Evolutionary conservation across 2,888 invertebrate species (phyloP), one percentile per base, ranked within the genome.

Genomic region (Scaptomyza polygonia): DNA sequence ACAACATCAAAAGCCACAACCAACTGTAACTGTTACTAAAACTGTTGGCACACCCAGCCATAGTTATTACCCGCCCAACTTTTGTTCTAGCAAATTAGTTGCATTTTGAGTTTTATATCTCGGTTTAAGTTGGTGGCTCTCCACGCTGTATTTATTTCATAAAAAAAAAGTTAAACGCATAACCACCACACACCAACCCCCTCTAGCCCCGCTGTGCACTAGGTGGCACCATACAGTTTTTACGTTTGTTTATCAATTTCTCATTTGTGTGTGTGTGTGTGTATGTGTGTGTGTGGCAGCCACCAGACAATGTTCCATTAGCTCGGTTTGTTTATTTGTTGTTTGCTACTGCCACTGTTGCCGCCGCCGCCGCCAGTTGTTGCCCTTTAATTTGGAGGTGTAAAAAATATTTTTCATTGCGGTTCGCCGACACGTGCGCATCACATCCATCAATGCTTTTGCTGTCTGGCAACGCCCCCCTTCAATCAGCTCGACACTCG

Each of bases 321-420:
- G 45, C 32, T 48, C 47, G 63, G 53, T 72, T 69, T 82, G 64
- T 78, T 84, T 86, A 68, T 72, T 82, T 80, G 72, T 74, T 74
- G 72, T 74, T 74, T 68, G 59, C 59, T 52, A 9, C 14, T 1
- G 14, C 1, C 36, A 9, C 14, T 1, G 14, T 0, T 14, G 7
- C 8, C 36, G 14, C 7, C 34, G 7, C 34, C 36, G 57, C 61
- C 34, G 7, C 18, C 52, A 16, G 42, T 29, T 14, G 40, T 48
- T 56, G 49, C 43, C 51, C 66, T 67, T 67, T 86, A 82, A 85
- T 86, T 81, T 72, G 57, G 45, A 70, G 72, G 87, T 84, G 81
- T 86, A 85, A 84, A 81, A 83, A 76, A 81, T 76, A 72, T 85
- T 81, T 85, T 67, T 58, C 74, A 77, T 67, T 82, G 82, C 77